A percentile compares a stretch with the other conserved stretches of the same genome.
Evolutionary conservation across 2,888 invertebrate species (phyloP).

Genomic region (Cataglyphis livida): DNA sequence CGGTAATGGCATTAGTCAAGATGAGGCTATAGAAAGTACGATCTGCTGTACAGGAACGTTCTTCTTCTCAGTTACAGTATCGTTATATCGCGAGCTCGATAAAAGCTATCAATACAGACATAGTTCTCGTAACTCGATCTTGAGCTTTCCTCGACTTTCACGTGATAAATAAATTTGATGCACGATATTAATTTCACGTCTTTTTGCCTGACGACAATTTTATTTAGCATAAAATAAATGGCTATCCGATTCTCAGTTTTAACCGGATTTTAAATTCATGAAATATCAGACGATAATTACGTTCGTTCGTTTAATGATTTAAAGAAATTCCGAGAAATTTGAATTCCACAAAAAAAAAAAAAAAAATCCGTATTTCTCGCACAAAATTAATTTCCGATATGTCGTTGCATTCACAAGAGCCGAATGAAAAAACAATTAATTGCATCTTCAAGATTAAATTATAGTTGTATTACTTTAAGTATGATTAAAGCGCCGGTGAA

Average conservation of each 20-base stretch:
- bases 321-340: not conserved
- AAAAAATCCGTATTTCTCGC: not conserved
- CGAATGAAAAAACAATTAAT: not conserved
- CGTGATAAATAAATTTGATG: not conserved
- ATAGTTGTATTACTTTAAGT: not conserved
- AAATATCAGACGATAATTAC: not conserved
- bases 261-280: constrained; percentile 3
- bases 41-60: constrained; percentile 19
- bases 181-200: not conserved
- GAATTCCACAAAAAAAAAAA: not conserved
- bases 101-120: constrained; percentile 45
- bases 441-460: not conserved
- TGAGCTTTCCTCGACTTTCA: not conserved
- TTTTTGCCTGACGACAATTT: not conserved
- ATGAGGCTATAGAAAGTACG: constrained; percentile 10
- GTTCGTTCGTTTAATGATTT: not conserved
- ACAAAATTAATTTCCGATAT: not conserved
- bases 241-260: not conserved
- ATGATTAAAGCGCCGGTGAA: constrained; percentile 7
- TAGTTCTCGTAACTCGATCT: not conserved
- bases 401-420: not conserved
- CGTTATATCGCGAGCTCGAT: constrained; percentile 23
- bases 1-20: constrained; percentile 40
- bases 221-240: constrained; percentile 25
- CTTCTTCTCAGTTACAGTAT: constrained; percentile 24